Percentiles rank a stretch among this genome's conserved stretches.
Conservation (phyloP, 2,113 vertebrate genomes). For the Peromyscus californicus region DNA sequence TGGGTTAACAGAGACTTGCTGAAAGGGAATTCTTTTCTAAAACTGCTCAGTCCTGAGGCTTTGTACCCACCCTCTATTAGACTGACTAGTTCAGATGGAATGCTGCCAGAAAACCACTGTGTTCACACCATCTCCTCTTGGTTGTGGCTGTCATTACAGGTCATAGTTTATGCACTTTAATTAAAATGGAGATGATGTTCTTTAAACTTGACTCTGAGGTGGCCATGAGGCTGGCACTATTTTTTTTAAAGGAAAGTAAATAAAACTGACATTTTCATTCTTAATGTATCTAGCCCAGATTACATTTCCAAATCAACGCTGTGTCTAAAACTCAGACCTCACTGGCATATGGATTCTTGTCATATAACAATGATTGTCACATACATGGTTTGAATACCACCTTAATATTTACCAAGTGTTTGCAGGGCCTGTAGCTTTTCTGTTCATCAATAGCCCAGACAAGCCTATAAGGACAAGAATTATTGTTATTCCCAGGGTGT, state of each 20-base stretch:
- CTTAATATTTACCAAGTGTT: constrained; percentile 79
- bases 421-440: constrained; percentile 57
- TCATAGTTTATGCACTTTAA: constrained; percentile 76
- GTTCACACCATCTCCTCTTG: constrained; percentile 65
- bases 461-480: constrained; percentile 54
- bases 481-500: constrained; percentile 52
- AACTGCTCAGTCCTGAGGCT: background rate
- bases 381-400: constrained; percentile 36
- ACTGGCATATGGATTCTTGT: constrained; percentile 35
- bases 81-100: constrained; percentile 63
- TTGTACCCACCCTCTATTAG: constrained; percentile 42
- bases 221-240: constrained; percentile 40
- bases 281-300: constrained; percentile 66
- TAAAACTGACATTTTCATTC: constrained; percentile 81
- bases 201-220: constrained; percentile 76
- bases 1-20: constrained; percentile 43
- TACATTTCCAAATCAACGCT: constrained; percentile 67
- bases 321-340: constrained; percentile 65
- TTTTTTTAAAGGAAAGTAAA: constrained; percentile 76
- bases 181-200: constrained; percentile 79
- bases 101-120: constrained; percentile 69
- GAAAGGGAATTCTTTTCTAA: constrained; percentile 14
- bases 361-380: constrained; percentile 19
- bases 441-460: constrained; percentile 27
- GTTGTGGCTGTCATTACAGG: constrained; percentile 60